Base-by-base conservation (phyloP, 2,113 vertebrate species). In the Eulemur rufifrons region DNA sequence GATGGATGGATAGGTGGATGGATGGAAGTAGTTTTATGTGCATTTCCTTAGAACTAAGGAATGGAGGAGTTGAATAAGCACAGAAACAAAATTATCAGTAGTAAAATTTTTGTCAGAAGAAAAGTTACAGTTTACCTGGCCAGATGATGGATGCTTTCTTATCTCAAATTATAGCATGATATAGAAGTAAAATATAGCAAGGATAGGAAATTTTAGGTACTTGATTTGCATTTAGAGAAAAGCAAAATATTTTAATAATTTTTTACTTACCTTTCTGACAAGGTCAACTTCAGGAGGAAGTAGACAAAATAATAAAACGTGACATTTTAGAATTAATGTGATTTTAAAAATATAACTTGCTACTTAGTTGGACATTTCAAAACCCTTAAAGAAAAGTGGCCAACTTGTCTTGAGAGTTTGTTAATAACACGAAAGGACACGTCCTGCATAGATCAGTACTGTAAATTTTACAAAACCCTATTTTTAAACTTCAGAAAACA, bases 401-500 rank as follows among this genome's bases (percentile, higher is more conserved):
- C 45, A 20, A 54, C 9, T 23, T 63, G 10, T 50, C 63, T 78
- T 73, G 71, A 92, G 63, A 73, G 39, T 84, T 32, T 73, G 37
- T 64, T 81, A 47, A 80, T 69, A 61, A 59, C 37, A 50, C 0
- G 29, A 59, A 84, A 47, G 23, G 8, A 10, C 47, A 76, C n/a
- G 39, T 78, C 37, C 32, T 91, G 5, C 25, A 71, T 59, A 59
- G 47, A 42, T 7, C 32, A 39, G 64, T 78, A 66, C 18, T 82
- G n/a, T 68, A 86, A 37, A 73, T 85, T 89, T 93, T 77, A 81
- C 2, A 77, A 71, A 93, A 63, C 42, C 45, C 5, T 50, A 86
- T 76, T 73, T 89, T 78, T 25, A 69, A 71, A 68, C 18, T 78
- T 95, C 29, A 80, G 29, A 85, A 78, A 95, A 93, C 45, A 89